phyloP scores from a whole-genome alignment of 2,113 vertebrate genomes.

The Tetraodon nigroviridis region DNA sequence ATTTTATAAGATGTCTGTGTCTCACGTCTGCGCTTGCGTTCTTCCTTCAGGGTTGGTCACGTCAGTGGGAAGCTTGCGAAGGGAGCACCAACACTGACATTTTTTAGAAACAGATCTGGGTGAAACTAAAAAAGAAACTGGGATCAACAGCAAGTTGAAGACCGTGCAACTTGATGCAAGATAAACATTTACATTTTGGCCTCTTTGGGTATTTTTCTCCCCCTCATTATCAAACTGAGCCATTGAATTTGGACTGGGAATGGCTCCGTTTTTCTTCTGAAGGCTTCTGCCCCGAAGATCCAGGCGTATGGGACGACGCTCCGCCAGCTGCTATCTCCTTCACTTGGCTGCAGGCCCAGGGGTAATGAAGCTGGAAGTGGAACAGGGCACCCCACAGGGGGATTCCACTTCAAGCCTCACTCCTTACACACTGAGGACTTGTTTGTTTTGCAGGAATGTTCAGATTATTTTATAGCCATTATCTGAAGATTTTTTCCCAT shows the following conservation, averaged over 20 bases:
- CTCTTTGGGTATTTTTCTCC: neutral
- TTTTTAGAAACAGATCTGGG: conserved; percentile 16
- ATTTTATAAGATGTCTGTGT: no score
- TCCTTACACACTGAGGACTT: conserved; percentile 22
- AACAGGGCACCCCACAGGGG: conserved; percentile 38
- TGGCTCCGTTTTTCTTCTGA: conserved; percentile 21
- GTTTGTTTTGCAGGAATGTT: conserved; percentile 56
- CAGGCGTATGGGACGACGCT: conserved; percentile 25
- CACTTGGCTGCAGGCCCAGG: conserved; percentile 51
- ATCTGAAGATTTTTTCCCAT: conserved; percentile 2
- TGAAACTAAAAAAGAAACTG: conserved; percentile 1
- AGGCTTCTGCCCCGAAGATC: conserved; percentile 42
- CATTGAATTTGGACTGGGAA: conserved; percentile 31
- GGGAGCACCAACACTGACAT: conserved; percentile 2
- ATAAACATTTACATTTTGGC: neutral
- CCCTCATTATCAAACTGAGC: conserved; percentile 4
- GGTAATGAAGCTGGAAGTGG: conserved; percentile 31
- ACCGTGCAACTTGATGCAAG: neutral
- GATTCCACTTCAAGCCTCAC: conserved; percentile 27
- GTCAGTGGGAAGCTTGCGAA: no score
- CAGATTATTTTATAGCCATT: conserved; percentile 35
- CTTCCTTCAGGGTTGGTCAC: no score
- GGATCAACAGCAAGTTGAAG: neutral
- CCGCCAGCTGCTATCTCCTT: conserved; percentile 59
- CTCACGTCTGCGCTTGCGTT: no score